Base-by-base conservation (phyloP, 2,888 invertebrate genomes). In the Drosophila tripunctata region DNA sequence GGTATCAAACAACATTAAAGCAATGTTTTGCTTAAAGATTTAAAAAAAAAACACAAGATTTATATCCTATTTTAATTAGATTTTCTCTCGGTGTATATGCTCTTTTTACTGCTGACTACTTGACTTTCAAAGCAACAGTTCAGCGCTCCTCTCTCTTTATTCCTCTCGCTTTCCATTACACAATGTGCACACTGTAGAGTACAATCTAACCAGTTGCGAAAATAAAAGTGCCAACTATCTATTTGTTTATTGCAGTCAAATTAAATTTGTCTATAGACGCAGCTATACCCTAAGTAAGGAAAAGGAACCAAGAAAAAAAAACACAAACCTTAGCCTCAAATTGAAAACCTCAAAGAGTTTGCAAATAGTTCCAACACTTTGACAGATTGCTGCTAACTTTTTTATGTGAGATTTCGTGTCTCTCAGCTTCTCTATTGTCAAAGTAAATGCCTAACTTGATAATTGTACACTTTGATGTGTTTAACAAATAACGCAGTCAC, bases 291-390 rank as follows among this genome's bases (percentile, higher is more conserved):
- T n/a, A n/a, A n/a, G n/a, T n/a, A n/a, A n/a, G n/a, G n/a, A n/a
- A n/a, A n/a, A 40, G 55, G 36, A 64, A 24, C 22, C 2, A 33
- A 7, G 8, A 19, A n/a, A 45, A 21, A 12, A 19, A 38, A 44
- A 30, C 10, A 14, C 17, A 38, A 45, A 58, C 35, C 17, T 7
- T n/a, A 45, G 30, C 10, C 6, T 14, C 21, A 14, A 35, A 55
- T 19, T 47, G 5, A 43, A 50, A 17, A 44, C 14, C 33, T 24
- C 30, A 38, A 19, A 48, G 6, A 54, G 19, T 43, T 35, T 24
- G 70, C 56, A 50, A 70, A 52, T 45, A 35, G 48, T 27, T 30
- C 33, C 21, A 64, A 31, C 40, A 47, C 40, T 45, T 54, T 72
- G 48, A 52, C 72, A 57, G 52, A 17, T 57, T 41, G 36, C 35